phyloP scores from a whole-genome alignment of 2,888 invertebrate species.

The Cantharis lateralis region DNA sequence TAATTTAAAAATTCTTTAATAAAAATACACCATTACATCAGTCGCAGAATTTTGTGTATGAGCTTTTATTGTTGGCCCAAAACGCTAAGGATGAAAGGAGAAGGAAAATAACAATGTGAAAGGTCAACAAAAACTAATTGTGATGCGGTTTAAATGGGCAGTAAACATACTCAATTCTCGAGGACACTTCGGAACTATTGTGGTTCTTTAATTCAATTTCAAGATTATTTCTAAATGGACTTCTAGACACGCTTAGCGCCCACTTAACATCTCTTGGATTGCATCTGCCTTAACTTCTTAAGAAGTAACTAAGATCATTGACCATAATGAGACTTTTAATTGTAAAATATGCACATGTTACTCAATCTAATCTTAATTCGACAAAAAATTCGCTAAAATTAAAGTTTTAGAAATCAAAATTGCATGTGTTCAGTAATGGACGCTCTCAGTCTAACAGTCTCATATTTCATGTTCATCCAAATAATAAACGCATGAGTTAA shows the following conservation, averaged over 20 bases:
- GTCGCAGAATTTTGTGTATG: conserved; percentile 11
- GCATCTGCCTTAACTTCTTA: conserved; percentile 27
- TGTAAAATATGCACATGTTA: background rate
- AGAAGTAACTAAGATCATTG: conserved; percentile 21
- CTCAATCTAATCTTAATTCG: background rate
- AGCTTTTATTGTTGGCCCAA: background rate
- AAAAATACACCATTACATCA: conserved; percentile 28
- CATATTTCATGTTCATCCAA: too few species aligned
- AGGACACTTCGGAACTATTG: conserved; percentile 38
- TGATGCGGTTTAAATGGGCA: conserved; percentile 37
- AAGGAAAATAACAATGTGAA: conserved; percentile 21
- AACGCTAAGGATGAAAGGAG: background rate
- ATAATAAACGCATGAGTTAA: background rate
- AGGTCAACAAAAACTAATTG: conserved; percentile 38
- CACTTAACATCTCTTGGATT: conserved; percentile 26
- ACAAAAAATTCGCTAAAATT: background rate
- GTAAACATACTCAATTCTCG: conserved; percentile 36
- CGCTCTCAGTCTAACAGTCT: too few species aligned
- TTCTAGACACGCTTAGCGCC: conserved; percentile 33
- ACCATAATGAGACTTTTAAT: conserved; percentile 9
- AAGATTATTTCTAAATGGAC: conserved; percentile 24
- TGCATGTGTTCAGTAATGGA: too few species aligned
- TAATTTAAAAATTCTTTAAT: conserved; percentile 15
- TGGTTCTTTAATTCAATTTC: conserved; percentile 37
- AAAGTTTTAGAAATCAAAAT: background rate